phyloP scores from a whole-genome alignment of 2,797 vertebrate genomes.

The Spea hammondii region DNA sequence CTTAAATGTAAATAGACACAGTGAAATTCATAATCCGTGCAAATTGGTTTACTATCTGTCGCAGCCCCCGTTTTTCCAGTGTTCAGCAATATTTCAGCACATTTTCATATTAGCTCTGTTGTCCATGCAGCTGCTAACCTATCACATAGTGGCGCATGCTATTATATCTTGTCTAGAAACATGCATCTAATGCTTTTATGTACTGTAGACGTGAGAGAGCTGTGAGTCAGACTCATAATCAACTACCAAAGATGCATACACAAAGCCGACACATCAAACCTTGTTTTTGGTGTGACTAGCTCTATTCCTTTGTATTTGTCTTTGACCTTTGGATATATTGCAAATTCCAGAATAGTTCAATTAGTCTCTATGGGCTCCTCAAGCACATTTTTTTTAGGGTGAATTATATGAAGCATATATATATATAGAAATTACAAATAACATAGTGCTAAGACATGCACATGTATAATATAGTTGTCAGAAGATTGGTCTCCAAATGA shows the following conservation, averaged over 20 bases:
- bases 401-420: neutral
- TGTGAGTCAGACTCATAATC: neutral
- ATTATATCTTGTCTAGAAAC: neutral
- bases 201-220: neutral
- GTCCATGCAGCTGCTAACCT: conserved; percentile 3
- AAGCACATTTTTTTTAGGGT: neutral
- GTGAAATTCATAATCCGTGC: conserved; percentile 43
- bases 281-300: neutral
- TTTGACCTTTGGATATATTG: conserved; percentile 34
- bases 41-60: conserved; percentile 36
- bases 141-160: neutral
- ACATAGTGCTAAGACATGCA: no score
- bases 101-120: conserved; percentile 7
- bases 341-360: conserved; percentile 18
- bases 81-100: conserved; percentile 36
- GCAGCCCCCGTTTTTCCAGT: conserved; percentile 4
- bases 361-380: conserved; percentile 6
- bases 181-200: neutral
- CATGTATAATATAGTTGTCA: no score
- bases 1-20: conserved; percentile 45
- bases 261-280: conserved; percentile 4
- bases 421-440: no score
- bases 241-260: neutral
- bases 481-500: no score
- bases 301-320: conserved; percentile 2